These are phyloP conservation scores for Dastarcus helophoroides DNA, from an alignment of 2,888 invertebrate genomes.

Conservation along the genomic window DNA sequence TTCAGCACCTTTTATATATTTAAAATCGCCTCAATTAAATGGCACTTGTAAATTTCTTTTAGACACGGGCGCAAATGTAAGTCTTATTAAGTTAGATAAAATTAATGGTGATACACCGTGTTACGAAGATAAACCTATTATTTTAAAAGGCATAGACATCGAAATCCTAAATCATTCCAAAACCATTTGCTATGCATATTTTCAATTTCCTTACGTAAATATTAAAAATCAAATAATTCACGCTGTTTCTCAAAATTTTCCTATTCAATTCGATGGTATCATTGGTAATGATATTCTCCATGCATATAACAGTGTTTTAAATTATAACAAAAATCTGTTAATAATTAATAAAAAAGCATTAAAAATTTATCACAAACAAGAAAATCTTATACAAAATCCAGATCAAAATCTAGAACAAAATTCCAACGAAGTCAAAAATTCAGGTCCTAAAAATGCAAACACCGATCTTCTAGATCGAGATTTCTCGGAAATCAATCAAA, in stretches of 20 bases:
- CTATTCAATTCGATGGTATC: constrained; percentile 16
- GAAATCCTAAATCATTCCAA: constrained; percentile 1
- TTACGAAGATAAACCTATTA: constrained; percentile 6
- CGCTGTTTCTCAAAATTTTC: constrained; percentile 13
- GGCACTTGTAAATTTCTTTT: constrained; percentile 9
- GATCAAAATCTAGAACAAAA: background rate
- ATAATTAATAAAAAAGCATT: no score
- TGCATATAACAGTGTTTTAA: constrained; percentile 6
- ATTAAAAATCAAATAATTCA: constrained; percentile 9
- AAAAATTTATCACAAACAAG: no score
- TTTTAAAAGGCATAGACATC: constrained; percentile 9
- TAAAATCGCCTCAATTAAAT: constrained; percentile 5
- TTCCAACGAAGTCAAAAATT: no score
- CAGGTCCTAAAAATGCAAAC: no score
- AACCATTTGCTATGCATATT: constrained; percentile 5
- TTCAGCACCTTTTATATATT: constrained; percentile 6
- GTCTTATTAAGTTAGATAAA: constrained; percentile 10
- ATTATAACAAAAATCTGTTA: constrained; percentile 13
- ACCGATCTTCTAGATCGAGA: no score
- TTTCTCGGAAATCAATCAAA: no score
- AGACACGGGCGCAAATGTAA: constrained; percentile 12
- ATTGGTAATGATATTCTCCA: constrained; percentile 13
- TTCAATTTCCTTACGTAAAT: constrained; percentile 1
- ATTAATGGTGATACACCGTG: constrained; percentile 7
- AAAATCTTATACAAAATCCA: constrained; percentile 3